Percentiles rank a stretch among this genome's conserved stretches.
Evolutionary conservation across 2,888 invertebrate species (phyloP).

Genomic region (Endotricha flammealis): DNA sequence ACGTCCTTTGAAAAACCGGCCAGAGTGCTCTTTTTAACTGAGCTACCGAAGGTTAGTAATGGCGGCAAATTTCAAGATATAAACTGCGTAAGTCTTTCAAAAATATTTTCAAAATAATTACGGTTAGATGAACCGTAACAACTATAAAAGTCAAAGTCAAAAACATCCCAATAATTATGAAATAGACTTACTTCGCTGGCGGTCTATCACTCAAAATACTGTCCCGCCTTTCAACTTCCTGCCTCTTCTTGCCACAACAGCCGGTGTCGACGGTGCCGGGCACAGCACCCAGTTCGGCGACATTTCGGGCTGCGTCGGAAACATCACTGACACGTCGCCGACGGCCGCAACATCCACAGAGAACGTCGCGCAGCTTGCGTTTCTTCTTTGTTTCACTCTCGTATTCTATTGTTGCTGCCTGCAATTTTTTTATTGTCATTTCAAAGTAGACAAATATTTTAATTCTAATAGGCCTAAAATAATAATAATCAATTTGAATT

Average conservation of each 20-base stretch:
- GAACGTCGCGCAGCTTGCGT: constrained; percentile 65
- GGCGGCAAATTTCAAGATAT: no score
- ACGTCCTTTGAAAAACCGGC: no score
- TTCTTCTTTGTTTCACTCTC: constrained; percentile 66
- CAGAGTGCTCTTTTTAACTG: no score
- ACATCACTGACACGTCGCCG: constrained; percentile 45
- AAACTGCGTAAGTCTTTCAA: no score
- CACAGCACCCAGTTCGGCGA: constrained; percentile 27
- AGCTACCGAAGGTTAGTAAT: no score
- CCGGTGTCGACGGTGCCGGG: constrained; percentile 47
- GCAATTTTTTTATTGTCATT: no score
- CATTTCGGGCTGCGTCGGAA: constrained; percentile 28
- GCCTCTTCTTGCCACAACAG: constrained; percentile 63
- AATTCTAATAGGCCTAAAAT: no score
- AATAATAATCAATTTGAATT: no score
- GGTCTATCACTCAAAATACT: constrained; percentile 74
- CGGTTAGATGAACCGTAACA: no score
- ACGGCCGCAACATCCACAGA: constrained; percentile 54
- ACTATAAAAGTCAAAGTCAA: no score
- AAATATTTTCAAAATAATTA: no score
- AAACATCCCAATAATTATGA: neutral
- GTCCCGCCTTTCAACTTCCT: constrained; percentile 68
- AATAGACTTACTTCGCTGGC: constrained; percentile 46
- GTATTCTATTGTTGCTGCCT: constrained; percentile 60
- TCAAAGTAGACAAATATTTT: no score